A percentile compares a stretch with the other conserved stretches of the same genome.
These are phyloP conservation scores for Hyperoplus lanceolatus DNA, from an alignment of 2,797 vertebrate species.

Conservation along the genomic window DNA sequence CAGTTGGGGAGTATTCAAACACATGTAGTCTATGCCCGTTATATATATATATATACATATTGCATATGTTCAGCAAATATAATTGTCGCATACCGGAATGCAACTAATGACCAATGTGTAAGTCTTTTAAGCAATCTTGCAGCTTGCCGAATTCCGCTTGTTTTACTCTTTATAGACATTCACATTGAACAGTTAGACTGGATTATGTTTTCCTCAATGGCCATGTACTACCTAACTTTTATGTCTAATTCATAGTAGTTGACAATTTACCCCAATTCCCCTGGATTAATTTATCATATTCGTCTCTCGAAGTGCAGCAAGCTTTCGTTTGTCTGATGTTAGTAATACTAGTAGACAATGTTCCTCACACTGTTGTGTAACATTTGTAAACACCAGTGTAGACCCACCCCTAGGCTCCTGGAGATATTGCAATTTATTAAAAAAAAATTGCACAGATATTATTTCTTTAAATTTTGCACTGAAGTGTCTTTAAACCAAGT, in stretches of 20 bases:
- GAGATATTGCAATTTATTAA: constrained; percentile 64
- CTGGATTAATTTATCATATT: not conserved
- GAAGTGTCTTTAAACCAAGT: constrained; percentile 64
- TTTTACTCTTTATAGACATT: constrained; percentile 25
- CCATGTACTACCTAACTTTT: constrained; percentile 11
- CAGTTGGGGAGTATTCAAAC: not conserved
- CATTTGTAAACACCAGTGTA: constrained; percentile 23
- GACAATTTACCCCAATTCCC: constrained; percentile 3
- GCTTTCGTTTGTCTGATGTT: constrained; percentile 22
- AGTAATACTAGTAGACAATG: constrained; percentile 3
- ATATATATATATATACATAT: not conserved
- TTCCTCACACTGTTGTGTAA: constrained; percentile 39
- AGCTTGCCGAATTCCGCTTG: constrained; percentile 28
- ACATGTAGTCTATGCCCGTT: not conserved
- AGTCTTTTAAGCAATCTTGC: constrained; percentile 58
- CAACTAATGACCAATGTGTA: constrained; percentile 48
- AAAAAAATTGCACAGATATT: constrained; percentile 42
- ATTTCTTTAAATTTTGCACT: constrained; percentile 58
- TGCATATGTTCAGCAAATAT: constrained; percentile 21
- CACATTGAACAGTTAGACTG: constrained; percentile 12
- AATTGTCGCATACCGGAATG: constrained; percentile 6
- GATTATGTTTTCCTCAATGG: constrained; percentile 13
- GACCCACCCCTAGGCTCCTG: constrained; percentile 31
- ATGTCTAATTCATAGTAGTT: constrained; percentile 27
- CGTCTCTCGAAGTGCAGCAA: constrained; percentile 24